Percentiles rank a stretch among this genome's conserved stretches.
These are phyloP conservation scores for Arothron firmamentum DNA, from an alignment of 2,113 vertebrate genomes.

Conservation along the genomic window DNA sequence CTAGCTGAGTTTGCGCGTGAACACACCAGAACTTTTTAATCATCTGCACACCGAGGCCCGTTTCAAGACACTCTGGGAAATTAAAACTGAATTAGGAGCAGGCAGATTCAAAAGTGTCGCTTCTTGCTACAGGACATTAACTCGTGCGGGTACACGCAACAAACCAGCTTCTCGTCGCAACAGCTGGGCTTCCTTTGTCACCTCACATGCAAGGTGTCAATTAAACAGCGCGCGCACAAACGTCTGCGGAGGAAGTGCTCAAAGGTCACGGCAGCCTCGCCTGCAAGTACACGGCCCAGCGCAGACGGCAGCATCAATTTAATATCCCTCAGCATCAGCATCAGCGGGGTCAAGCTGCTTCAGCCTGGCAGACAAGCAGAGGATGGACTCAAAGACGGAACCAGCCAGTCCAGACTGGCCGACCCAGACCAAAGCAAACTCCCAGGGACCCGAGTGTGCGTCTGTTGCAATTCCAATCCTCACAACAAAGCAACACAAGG, in stretches of 20 bases:
- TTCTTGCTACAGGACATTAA: too few relatives aligned
- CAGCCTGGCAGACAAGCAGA: neutral
- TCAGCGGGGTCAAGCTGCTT: neutral
- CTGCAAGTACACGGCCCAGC: neutral
- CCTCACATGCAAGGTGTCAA: neutral
- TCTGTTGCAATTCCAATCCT: too few relatives aligned
- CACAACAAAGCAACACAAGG: too few relatives aligned
- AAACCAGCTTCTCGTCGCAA: too few relatives aligned
- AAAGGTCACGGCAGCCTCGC: neutral
- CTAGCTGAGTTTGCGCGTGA: neutral
- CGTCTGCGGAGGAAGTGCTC: constrained; percentile 15
- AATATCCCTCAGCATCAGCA: neutral
- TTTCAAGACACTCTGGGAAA: too few relatives aligned
- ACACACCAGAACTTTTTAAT: neutral
- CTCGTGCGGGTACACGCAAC: too few relatives aligned
- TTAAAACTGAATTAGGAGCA: too few relatives aligned
- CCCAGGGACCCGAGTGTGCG: neutral
- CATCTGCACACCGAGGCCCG: too few relatives aligned
- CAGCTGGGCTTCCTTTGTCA: neutral
- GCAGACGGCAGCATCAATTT: neutral
- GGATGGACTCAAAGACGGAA: constrained; percentile 5
- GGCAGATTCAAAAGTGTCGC: too few relatives aligned
- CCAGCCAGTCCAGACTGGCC: constrained; percentile 17
- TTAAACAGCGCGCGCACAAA: neutral
- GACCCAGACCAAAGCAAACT: constrained; percentile 3